Evolutionary conservation across 2,888 invertebrate species (phyloP), one percentile per base, ranked within the genome.

Genomic region (Agrilus mali): DNA sequence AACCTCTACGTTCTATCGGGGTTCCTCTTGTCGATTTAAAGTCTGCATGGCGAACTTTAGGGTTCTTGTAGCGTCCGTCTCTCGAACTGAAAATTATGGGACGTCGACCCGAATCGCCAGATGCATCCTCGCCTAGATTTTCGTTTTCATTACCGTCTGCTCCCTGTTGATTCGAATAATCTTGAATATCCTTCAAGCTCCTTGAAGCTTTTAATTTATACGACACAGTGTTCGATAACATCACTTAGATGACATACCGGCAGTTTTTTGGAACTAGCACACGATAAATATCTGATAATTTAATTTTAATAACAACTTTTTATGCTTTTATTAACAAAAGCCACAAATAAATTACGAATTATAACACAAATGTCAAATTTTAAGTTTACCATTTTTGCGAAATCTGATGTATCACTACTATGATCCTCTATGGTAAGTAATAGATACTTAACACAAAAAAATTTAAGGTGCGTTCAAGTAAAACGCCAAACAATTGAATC

Each of bases 161-260:
- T 50, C 68, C 63, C 57, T 67, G 68, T 52, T 72, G 70, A 59
- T 70, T 63, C 55, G 70, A 69, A 53, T 61, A 65, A 49, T 65
- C 66, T 48, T 59, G 58, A 43, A 64, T 56, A 51, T 68, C 67
- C 56, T 59, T 61, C 43, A 66, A 65, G 65, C 68, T 68, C 64
- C 73, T 78, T 39, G 72, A 68, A 69, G 74, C 74, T 71, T 75
- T 78, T 53, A 74, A 69, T 71, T 77, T 78, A 68, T 70, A 76
- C 65, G 73, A 67, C 65, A 71, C 76, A 66, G 72, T 76, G 66
- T 77, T 77, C 65, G 78, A 75, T 74, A 78, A 67, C 79, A 80
- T 80, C 68, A 77, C 77, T 67, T 60, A 53, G 54, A 56, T 61
- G 63, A 66, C 68, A 69, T 69, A 60, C 62, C 66, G 65, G 55